Percentiles rank a stretch among this genome's conserved stretches.
Evolutionary conservation across 2,888 invertebrate species (phyloP).

Genomic region (Himalopsyche kuldschensis): DNA sequence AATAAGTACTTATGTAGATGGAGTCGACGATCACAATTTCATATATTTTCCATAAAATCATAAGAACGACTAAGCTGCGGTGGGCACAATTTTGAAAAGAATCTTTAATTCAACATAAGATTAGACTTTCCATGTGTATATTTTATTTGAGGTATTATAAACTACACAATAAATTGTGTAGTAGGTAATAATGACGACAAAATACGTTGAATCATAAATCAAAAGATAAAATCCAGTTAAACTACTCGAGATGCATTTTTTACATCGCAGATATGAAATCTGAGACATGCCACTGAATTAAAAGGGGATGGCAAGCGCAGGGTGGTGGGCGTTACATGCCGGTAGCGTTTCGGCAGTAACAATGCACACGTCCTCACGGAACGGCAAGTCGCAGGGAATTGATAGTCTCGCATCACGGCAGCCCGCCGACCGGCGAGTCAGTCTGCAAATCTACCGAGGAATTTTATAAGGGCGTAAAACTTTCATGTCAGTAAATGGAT

Average conservation of each 20-base stretch:
- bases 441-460: not conserved
- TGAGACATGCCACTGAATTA: not conserved
- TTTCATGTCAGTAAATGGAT: not conserved
- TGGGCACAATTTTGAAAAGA: too few species aligned
- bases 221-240: not conserved
- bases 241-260: not conserved
- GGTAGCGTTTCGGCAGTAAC: not conserved
- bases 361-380: constrained; percentile 1
- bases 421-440: not conserved
- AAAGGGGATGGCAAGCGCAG: not conserved
- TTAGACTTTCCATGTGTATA: too few species aligned
- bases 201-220: not conserved
- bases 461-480: not conserved
- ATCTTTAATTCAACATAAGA: too few species aligned
- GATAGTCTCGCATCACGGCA: not conserved
- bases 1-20: too few species aligned
- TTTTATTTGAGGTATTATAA: too few species aligned
- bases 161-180: too few species aligned
- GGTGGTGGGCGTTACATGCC: not conserved
- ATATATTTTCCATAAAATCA: too few species aligned
- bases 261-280: not conserved
- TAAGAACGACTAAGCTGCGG: too few species aligned
- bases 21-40: too few species aligned
- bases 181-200: too few species aligned
- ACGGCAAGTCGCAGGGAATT: not conserved